Percentiles rank a stretch among this genome's conserved stretches.
Evolutionary conservation across 2,797 vertebrate genomes (phyloP).

Genomic region (Sylvilagus floridanus): DNA sequence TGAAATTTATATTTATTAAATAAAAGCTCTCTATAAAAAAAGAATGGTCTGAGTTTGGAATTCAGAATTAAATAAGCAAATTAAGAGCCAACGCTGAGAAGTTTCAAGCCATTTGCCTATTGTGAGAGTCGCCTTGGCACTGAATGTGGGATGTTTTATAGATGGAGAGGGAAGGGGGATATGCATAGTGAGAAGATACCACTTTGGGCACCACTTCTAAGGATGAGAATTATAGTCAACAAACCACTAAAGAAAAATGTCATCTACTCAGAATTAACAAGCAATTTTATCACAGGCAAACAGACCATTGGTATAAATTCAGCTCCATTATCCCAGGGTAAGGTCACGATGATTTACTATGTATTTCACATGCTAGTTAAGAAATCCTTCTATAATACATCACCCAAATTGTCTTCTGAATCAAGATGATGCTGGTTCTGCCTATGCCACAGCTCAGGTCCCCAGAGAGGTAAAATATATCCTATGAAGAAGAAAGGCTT

Average conservation of each 20-base stretch:
- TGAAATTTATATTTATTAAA: too few relatives aligned
- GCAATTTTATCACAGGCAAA: constrained; percentile 41
- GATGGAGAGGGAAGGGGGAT: not conserved
- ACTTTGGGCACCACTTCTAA: constrained; percentile 9
- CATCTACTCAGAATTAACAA: constrained; percentile 49
- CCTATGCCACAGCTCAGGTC: not conserved
- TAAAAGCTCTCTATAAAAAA: too few relatives aligned
- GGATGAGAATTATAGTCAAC: not conserved
- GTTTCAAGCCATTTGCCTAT: not conserved
- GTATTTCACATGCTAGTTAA: constrained; percentile 46
- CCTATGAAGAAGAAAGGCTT: constrained; percentile 43
- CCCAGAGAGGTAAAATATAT: not conserved
- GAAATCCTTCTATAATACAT: constrained; percentile 13
- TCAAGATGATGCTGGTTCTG: constrained; percentile 1
- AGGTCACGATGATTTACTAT: constrained; percentile 24
- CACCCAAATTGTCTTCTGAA: constrained; percentile 36
- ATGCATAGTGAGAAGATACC: not conserved
- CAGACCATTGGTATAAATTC: not conserved
- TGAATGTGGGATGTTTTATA: not conserved
- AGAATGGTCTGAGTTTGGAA: not conserved
- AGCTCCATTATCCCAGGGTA: not conserved
- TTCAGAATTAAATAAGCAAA: not conserved
- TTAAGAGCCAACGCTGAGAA: not conserved
- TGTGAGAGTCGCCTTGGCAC: not conserved
- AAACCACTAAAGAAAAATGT: not conserved